These are phyloP conservation scores for Scolopax rusticola DNA, from an alignment of 2,797 vertebrate species.

Conservation along the genomic window DNA sequence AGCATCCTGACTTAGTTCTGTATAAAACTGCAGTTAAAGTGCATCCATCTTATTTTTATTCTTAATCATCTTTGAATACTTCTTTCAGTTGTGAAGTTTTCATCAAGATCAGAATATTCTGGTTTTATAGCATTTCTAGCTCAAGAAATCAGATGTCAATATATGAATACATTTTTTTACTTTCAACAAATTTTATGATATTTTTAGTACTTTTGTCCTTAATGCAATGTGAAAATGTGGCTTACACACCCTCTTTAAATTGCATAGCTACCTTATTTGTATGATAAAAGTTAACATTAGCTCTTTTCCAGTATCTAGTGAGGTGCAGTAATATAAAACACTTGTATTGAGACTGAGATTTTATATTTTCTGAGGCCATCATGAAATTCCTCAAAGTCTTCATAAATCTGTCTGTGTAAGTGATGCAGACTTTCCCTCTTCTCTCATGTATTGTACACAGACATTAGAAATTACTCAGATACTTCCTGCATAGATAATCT, in stretches of 20 bases:
- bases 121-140: not conserved
- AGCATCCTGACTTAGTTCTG: not conserved
- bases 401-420: not conserved
- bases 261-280: not conserved
- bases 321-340: not conserved
- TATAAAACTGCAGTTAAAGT: not conserved
- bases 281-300: not conserved
- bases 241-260: not conserved
- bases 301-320: not conserved
- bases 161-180: not conserved
- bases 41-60: not conserved
- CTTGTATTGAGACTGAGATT: not conserved
- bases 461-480: not conserved
- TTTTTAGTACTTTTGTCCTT: constrained; percentile 65
- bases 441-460: not conserved
- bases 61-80: constrained; percentile 27
- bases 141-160: constrained; percentile 53
- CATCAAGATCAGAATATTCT: constrained; percentile 7
- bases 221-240: constrained; percentile 30
- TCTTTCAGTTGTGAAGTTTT: not conserved
- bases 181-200: constrained; percentile 37
- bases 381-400: not conserved
- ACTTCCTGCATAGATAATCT: not conserved
- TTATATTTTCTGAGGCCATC: not conserved
- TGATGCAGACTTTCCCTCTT: not conserved